A percentile compares a stretch with the other conserved stretches of the same genome.
Evolutionary conservation across 2,888 invertebrate genomes (phyloP).

Genomic region (Melanchra persicariae): DNA sequence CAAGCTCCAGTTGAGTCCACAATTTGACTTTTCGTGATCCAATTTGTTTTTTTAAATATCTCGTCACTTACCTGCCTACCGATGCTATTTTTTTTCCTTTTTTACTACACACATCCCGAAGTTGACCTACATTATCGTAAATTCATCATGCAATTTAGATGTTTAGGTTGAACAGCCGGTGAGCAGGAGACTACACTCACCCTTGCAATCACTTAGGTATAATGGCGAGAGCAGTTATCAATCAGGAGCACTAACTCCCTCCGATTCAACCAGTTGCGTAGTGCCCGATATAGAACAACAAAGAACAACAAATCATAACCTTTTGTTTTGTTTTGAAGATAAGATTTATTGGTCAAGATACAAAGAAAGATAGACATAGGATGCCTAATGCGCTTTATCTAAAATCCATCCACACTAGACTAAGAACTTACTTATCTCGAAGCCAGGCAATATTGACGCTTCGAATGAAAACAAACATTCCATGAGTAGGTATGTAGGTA

Average conservation of each 20-base stretch:
- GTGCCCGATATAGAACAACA: background rate
- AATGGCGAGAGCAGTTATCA: constrained; percentile 9
- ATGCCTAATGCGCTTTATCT: constrained; percentile 22
- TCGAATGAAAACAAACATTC: constrained; percentile 48
- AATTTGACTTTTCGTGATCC: background rate
- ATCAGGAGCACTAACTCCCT: constrained; percentile 15
- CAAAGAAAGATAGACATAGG: background rate
- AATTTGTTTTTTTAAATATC: background rate
- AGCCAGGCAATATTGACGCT: constrained; percentile 32
- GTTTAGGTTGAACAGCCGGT: background rate
- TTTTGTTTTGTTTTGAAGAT: background rate
- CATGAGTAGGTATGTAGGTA: no score
- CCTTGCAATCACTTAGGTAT: constrained; percentile 11
- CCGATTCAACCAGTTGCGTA: constrained; percentile 1
- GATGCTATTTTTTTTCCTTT: no score
- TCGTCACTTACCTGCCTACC: no score
- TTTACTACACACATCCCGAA: no score
- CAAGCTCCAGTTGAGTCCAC: background rate
- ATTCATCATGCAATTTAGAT: background rate
- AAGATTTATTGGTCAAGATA: background rate
- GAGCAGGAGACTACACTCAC: background rate
- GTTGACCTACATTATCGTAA: no score
- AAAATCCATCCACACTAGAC: constrained; percentile 23
- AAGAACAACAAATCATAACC: background rate
- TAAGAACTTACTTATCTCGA: constrained; percentile 25